These are phyloP conservation scores for Clarias pachynema DNA, from an alignment of 2,797 vertebrate species.

Conservation along the genomic window DNA sequence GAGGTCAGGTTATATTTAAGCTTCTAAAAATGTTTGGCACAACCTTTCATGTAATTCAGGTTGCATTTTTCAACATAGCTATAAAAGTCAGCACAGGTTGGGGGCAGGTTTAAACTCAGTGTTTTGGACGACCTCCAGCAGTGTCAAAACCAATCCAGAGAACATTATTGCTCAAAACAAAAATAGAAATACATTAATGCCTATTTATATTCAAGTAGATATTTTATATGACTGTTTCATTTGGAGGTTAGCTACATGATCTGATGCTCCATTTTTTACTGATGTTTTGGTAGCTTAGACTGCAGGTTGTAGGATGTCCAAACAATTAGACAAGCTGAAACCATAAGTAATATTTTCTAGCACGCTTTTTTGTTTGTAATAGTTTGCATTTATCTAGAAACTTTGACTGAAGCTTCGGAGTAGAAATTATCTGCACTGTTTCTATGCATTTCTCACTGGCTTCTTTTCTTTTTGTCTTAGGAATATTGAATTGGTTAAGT, in stretches of 20 bases:
- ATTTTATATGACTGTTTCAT: background rate
- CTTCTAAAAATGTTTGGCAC: background rate
- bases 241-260: background rate
- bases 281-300: background rate
- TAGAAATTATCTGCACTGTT: background rate
- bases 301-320: background rate
- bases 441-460: background rate
- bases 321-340: background rate
- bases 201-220: background rate
- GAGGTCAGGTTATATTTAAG: conserved; percentile 50
- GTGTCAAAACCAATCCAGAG: background rate
- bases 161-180: background rate
- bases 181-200: background rate
- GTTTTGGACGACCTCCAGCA: background rate
- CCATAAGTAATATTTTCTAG: background rate
- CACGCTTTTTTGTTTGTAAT: background rate
- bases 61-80: conserved; percentile 7
- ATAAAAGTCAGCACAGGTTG: background rate
- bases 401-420: background rate
- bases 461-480: background rate
- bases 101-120: conserved; percentile 2
- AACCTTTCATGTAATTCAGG: background rate
- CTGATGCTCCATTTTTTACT: background rate
- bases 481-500: conserved; percentile 31
- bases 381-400: background rate